Percentiles rank a stretch among this genome's conserved stretches.
Conservation (phyloP, 2,888 invertebrate genomes). For the Habroteleia sp. region DNA sequence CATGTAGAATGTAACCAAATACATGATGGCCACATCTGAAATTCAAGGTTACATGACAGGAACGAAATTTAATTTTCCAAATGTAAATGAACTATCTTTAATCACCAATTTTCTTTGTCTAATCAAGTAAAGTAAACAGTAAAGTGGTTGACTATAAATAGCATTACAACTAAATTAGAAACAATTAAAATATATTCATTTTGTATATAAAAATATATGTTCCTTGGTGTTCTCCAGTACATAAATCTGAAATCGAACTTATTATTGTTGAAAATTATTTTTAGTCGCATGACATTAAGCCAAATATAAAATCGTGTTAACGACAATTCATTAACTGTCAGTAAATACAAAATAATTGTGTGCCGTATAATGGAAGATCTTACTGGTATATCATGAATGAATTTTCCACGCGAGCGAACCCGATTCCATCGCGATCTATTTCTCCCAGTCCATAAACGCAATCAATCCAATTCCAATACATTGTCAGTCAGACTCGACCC, state of each 20-base stretch:
- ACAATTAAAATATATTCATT: too few species aligned
- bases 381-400: constrained; percentile 46
- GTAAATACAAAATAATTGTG: constrained; percentile 24
- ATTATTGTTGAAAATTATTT: constrained; percentile 1
- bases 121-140: too few species aligned
- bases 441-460: constrained; percentile 16
- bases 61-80: constrained; percentile 27
- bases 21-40: constrained; percentile 7
- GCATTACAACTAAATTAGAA: too few species aligned
- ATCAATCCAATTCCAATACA: constrained; percentile 22
- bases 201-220: too few species aligned
- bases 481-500: background rate
- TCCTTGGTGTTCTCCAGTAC: too few species aligned
- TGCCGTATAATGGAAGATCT: constrained; percentile 26
- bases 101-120: constrained; percentile 6
- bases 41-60: background rate
- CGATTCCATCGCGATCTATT: constrained; percentile 18
- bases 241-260: background rate
- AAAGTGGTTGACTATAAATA: constrained; percentile 1
- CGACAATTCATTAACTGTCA: background rate
- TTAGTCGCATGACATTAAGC: background rate
- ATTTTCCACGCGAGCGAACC: constrained; percentile 27
- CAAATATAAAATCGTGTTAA: constrained; percentile 9
- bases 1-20: constrained; percentile 3
- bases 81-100: constrained; percentile 25